Evolutionary conservation across 2,888 invertebrate genomes (phyloP), one percentile per base, ranked within the genome.

Genomic region (Hecatera dysodea): DNA sequence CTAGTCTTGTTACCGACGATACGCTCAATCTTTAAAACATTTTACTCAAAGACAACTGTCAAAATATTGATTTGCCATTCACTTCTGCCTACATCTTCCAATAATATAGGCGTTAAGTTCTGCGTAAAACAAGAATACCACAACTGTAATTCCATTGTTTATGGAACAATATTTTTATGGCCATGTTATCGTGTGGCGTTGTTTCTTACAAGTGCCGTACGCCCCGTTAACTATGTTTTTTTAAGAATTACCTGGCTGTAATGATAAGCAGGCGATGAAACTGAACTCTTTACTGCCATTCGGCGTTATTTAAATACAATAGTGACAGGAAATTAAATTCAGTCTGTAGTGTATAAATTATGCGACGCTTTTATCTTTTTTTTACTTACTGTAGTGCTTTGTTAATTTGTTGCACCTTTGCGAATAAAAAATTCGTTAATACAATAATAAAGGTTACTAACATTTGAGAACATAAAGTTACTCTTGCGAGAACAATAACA

Each of bases 191-290:
- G 75, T 67, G 50, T 70, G 65, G 63, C 67, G 55, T 64, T 61
- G 62, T 76, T 76, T 74, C 64, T 63, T 75, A 56, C 74, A 56
- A 72, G 75, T 67, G 69, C 64, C 59, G 69, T 44, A 75, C 76
- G 79, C 70, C 70, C 70, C 75, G 73, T 72, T 78, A 72, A 81
- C 62, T 82, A 64, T 60, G 71, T 70, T 73, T 75, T 73, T 75
- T 60, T 62, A 64, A 75, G 55, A 67, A 66, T 71, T 66, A 65
- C 64, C 9, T 73, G 53, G 63, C 72, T 8, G 60, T 69, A 63
- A 75, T 73, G 78, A 84, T 85, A 82, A 84, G 86, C 72, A 73
- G 62, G 59, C 64, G 69, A 68, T 27, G 65, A 67, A 75, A 79
- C 57, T 65, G 27, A 52, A 57, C 44, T 59, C 22, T 36, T 52